Evolutionary conservation across 2,113 vertebrate species (phyloP), one percentile per base, ranked within the genome.

Genomic region (Megaceryle maxima): DNA sequence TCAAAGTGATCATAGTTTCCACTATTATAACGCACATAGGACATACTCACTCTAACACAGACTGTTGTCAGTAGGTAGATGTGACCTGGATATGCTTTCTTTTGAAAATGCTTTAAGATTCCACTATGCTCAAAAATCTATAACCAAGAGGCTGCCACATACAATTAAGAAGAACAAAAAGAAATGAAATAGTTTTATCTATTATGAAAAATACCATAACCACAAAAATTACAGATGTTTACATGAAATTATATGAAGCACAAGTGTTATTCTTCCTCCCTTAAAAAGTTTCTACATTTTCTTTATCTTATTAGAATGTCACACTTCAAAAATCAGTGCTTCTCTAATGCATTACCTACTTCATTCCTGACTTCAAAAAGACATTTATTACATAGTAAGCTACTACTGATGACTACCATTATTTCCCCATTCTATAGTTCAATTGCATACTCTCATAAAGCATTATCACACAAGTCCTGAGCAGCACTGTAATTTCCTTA

Each of bases 401-500:
- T 78, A 26, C 72, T 63, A 9, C 16, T 70, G 77, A 72, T 64
- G 48, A 76, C 69, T 90, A 39, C 39, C 39, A 79, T 96, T 94
- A 94, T 79, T 84, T 90, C 70, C 11, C 14, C 53, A 53, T 96
- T 94, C 63, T 60, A 16, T 57, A 78, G 79, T 55, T 94, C 89
- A 92, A 31, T 78, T 78, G 39, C 39, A 53, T 56, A 44, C 16
- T 74, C 25, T 90, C 43, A 53, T 64, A 81, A 74, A 75, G 25
- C 43, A 67, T 72, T 86, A 63, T 81, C 56, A 81, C 26, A 64
- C 4, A 46, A 66, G 22, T 56, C 63, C 79, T 4, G 1, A 94
- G 50, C 41, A 91, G 53, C 53, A 59, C 70, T 85, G 57, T n/a
- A 92, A 91, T 95, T 95, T 91, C n/a, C 62, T 73, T 39, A 62